A percentile compares a stretch with the other conserved stretches of the same genome.
phyloP scores from a whole-genome alignment of 2,888 invertebrate species.

The Eudemis profundana region DNA sequence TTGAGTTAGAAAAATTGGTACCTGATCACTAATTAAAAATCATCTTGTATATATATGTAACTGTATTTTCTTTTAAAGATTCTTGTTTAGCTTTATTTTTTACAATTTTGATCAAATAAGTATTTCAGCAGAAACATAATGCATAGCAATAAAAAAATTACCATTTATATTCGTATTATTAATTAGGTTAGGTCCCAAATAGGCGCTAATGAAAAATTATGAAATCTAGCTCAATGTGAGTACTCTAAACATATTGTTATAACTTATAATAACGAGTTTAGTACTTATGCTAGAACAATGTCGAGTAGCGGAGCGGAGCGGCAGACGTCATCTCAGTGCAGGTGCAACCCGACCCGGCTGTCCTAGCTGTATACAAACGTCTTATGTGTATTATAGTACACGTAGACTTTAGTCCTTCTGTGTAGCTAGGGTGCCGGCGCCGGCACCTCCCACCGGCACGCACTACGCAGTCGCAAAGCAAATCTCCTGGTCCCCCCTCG shows the following conservation, averaged over 20 bases:
- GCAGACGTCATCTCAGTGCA: conserved; percentile 1
- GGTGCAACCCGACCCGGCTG: conserved; percentile 17
- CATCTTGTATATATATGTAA: too few relatives aligned
- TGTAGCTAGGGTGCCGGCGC: not conserved
- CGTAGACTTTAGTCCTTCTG: conserved; percentile 11
- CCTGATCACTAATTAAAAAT: too few relatives aligned
- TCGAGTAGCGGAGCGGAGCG: conserved; percentile 16
- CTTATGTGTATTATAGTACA: conserved; percentile 1
- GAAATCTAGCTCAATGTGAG: not conserved
- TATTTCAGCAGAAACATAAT: too few relatives aligned
- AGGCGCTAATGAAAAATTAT: too few relatives aligned
- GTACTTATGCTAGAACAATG: conserved; percentile 27
- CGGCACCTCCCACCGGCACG: not conserved
- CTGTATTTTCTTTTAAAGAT: too few relatives aligned
- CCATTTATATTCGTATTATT: too few relatives aligned
- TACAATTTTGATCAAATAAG: too few relatives aligned
- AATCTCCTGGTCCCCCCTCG: conserved; percentile 24
- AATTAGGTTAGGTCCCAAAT: too few relatives aligned
- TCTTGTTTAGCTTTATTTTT: too few relatives aligned
- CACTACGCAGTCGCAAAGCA: conserved; percentile 47
- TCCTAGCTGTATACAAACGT: not conserved
- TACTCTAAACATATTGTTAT: conserved; percentile 8
- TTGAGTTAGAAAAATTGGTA: too few relatives aligned
- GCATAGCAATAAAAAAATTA: too few relatives aligned
- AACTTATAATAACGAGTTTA: conserved; percentile 3